These are phyloP conservation scores for Craseonycteris thonglongyai DNA, from an alignment of 2,113 vertebrate genomes.

Conservation along the genomic window DNA sequence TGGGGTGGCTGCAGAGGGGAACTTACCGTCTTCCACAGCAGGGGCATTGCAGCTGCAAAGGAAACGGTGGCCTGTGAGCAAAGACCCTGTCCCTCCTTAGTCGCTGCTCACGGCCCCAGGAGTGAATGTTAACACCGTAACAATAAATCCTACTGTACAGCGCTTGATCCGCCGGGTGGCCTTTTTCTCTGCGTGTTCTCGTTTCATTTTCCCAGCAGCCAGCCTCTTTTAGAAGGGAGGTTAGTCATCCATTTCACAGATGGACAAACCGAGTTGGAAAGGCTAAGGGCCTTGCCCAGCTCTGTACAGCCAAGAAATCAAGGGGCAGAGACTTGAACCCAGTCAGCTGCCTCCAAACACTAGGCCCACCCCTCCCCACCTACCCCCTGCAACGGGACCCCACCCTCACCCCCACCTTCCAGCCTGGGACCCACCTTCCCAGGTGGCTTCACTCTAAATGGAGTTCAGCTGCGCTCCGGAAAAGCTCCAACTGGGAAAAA, in stretches of 20 bases:
- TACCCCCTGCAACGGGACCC: fast-evolving
- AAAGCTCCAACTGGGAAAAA: no score
- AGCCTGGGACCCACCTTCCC: not conserved
- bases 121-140: constrained; percentile 55
- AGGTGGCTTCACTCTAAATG: not conserved
- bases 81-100: not conserved
- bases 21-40: not conserved
- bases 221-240: not conserved
- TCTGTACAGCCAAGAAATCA: not conserved
- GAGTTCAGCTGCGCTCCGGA: not conserved
- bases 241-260: not conserved
- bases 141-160: constrained; percentile 58
- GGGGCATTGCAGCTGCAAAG: not conserved
- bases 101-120: not conserved
- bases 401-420: not conserved
- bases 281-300: not conserved
- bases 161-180: fast-evolving
- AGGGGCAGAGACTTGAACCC: not conserved
- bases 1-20: not conserved
- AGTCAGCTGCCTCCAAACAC: not conserved
- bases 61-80: not conserved
- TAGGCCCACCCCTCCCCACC: not conserved
- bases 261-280: not conserved
- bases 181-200: not conserved
- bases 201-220: not conserved